Evolutionary conservation across 2,888 invertebrate species (phyloP).

Genomic region (Aporophyla lueneburgensis): DNA sequence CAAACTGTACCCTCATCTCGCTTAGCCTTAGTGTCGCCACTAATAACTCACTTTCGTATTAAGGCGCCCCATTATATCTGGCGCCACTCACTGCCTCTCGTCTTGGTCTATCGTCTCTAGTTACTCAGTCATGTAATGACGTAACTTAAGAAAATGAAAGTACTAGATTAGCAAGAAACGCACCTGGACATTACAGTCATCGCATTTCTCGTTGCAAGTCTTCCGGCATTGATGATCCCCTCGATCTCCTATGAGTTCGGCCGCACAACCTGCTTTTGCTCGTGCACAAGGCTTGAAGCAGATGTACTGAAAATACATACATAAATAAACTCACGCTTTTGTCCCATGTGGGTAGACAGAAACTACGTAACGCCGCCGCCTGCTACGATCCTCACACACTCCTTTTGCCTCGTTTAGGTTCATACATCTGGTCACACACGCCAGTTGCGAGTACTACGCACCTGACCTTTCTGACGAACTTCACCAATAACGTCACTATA

Average conservation of each 20-base stretch:
- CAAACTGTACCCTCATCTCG: not conserved
- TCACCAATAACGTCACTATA: too few species aligned
- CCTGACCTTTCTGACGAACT: too few species aligned
- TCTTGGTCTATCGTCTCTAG: not conserved
- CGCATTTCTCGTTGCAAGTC: slow-evolving; percentile 89
- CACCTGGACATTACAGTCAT: slow-evolving; percentile 84
- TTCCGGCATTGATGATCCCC: slow-evolving; percentile 87
- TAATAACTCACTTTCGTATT: not conserved
- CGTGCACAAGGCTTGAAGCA: slow-evolving; percentile 87
- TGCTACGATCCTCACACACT: too few species aligned
- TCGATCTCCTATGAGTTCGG: slow-evolving; percentile 73
- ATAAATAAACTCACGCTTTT: too few species aligned
- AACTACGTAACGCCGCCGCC: too few species aligned
- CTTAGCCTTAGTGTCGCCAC: not conserved
- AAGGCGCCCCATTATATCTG: not conserved
- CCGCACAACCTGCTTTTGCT: slow-evolving; percentile 85
- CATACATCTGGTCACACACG: too few species aligned
- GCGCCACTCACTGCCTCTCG: not conserved
- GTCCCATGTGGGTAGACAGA: too few species aligned
- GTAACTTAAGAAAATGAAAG: not conserved
- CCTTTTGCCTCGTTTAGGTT: too few species aligned
- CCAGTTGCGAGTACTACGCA: too few species aligned
- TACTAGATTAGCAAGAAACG: not conserved
- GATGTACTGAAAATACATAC: slow-evolving; percentile 81
- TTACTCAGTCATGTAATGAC: not conserved